phyloP scores from a whole-genome alignment of 2,888 invertebrate species.

The Melipona beecheii region DNA sequence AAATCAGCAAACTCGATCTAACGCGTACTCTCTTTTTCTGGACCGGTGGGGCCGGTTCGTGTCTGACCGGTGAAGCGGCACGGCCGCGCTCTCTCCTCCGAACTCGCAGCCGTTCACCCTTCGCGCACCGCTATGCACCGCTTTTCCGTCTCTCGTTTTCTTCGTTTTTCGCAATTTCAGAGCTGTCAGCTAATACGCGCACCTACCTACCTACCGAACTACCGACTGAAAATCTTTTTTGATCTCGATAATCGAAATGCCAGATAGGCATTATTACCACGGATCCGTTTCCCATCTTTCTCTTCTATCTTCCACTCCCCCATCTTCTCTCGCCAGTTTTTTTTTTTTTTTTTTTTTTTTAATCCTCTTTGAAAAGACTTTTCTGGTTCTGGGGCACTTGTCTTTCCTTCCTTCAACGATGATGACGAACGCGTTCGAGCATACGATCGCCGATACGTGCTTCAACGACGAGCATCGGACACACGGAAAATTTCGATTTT shows the following conservation, averaged over 20 bases:
- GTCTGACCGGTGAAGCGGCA: constrained; percentile 24
- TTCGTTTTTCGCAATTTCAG: constrained; percentile 58
- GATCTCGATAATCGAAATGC: constrained; percentile 51
- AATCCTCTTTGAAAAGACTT: not conserved
- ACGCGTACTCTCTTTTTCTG: constrained; percentile 60
- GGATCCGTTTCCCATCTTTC: constrained; percentile 19
- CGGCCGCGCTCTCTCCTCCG: not conserved
- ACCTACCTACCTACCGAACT: not conserved
- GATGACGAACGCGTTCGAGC: constrained; percentile 42
- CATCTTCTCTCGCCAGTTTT: not conserved
- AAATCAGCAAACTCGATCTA: constrained; percentile 69
- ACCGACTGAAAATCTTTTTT: constrained; percentile 50
- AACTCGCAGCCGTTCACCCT: not conserved
- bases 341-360: too few species aligned
- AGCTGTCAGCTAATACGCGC: constrained; percentile 55
- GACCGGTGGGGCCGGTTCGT: constrained; percentile 35
- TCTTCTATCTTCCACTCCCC: not conserved
- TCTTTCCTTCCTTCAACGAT: constrained; percentile 46
- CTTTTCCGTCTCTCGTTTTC: constrained; percentile 4
- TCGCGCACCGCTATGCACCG: too few species aligned
- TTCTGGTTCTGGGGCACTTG: not conserved
- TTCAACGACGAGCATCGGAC: constrained; percentile 20
- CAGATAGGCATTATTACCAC: constrained; percentile 36
- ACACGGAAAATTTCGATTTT: not conserved
- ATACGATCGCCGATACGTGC: not conserved